Conservation (phyloP, 2,113 vertebrate species). For the Pleuronectes platessa region DNA sequence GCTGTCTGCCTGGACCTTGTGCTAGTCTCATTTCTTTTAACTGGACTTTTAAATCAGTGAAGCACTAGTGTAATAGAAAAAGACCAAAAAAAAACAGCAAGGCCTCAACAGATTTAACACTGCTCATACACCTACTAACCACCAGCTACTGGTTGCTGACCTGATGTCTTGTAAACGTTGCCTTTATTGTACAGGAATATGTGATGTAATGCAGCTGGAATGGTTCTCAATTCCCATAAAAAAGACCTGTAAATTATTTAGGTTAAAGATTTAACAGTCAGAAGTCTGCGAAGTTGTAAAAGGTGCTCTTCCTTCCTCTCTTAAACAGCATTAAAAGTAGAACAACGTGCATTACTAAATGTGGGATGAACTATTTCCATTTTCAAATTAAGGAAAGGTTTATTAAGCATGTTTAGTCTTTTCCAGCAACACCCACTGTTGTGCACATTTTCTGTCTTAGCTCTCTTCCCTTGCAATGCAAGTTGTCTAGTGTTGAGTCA, state of each 20-base stretch:
- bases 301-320: constrained; percentile 2
- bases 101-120: constrained; percentile 27
- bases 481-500: constrained; percentile 4
- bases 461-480: constrained; percentile 26
- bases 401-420: constrained; percentile 34
- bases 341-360: constrained; percentile 9
- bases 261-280: constrained; percentile 22
- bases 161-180: constrained; percentile 34
- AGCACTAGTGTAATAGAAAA: constrained; percentile 47
- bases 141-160: constrained; percentile 54
- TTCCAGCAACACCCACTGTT: constrained; percentile 46
- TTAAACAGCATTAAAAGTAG: not conserved
- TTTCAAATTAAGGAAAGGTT: constrained; percentile 38
- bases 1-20: constrained; percentile 41
- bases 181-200: constrained; percentile 9
- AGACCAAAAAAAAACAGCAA: constrained; percentile 6
- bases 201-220: constrained; percentile 34
- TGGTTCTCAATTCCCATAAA: constrained; percentile 13
- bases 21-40: constrained; percentile 43
- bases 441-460: constrained; percentile 10
- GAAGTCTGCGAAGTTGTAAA: constrained; percentile 31
- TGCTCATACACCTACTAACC: constrained; percentile 19
- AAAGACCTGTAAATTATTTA: constrained; percentile 26
- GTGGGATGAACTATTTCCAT: constrained; percentile 27
- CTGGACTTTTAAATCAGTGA: constrained; percentile 49